Evolutionary conservation across 2,113 vertebrate genomes (phyloP), one percentile per base, ranked within the genome.

Genomic region (Sylvilagus bachmani): DNA sequence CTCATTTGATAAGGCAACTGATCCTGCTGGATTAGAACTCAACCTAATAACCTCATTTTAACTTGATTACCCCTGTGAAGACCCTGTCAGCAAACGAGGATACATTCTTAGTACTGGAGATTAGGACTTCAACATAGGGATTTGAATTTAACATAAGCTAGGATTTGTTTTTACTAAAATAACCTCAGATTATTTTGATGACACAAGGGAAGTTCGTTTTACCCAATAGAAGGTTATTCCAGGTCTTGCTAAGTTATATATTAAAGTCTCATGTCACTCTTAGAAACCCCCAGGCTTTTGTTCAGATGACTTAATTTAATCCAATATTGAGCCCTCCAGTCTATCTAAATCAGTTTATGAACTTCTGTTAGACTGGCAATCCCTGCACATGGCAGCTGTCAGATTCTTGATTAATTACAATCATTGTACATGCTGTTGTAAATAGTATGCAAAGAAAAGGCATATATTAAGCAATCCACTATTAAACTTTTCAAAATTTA

Each of bases 351-450:
- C 21, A 24, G 55, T 2, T 91, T 79, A 92, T 82, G 85, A 92
- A 67, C 1, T 66, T 88, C 64, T 49, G 55, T 62, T 69, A 93
- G 82, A 36, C 1, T 19, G 74, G 73, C n/a, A 14, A 83, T 44
- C 33, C n/a, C 1, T 27, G 86, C 33, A 61, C n/a, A 89, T 49
- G 24, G 9, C 49, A 90, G 36, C 69, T 64, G 0, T 58, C 38
- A 21, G 22, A 49, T 77, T 86, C 7, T 90, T 95, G 31, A 90
- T 58, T 94, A 96, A 61, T 80, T 96, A 55, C 3, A 67, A 44
- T 12, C 19, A 81, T 64, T 92, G 29, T 31, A 79, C n/a, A n/a
- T 87, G 25, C 29, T 29, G 3, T 73, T 82, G 13, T 13, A 83
- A 44, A 71, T 12, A 53, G 4, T 66, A 51, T 53, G 71, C 49